Conservation (phyloP, 2,888 invertebrate species). For the Galeruca laticollis region DNA sequence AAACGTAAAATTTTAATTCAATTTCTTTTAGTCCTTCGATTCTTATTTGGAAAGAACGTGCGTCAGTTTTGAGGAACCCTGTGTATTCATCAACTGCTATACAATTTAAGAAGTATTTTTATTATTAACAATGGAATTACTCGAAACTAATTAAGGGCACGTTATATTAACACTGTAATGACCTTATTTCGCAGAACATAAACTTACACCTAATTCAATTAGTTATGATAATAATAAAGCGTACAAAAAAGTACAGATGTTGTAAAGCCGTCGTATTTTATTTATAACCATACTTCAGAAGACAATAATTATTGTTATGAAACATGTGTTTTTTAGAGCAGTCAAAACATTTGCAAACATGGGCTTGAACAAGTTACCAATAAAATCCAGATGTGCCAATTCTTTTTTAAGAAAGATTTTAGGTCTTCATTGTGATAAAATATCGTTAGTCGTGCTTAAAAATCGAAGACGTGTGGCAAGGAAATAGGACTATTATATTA, state of each 20-base stretch:
- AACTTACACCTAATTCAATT: background rate
- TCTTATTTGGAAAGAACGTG: no score
- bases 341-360: slow-evolving; percentile 19
- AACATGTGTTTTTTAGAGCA: slow-evolving; percentile 8
- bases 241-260: background rate
- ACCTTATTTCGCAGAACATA: background rate
- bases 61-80: background rate
- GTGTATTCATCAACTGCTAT: background rate
- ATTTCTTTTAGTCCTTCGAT: no score
- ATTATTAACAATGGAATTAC: background rate
- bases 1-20: no score
- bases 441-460: background rate
- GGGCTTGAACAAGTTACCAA: slow-evolving; percentile 1
- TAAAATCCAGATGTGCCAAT: slow-evolving; percentile 9
- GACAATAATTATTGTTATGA: slow-evolving; percentile 1
- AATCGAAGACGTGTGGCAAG: slow-evolving; percentile 7
- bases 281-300: background rate
- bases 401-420: background rate
- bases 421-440: background rate
- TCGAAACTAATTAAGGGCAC: background rate
- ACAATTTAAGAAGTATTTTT: background rate
- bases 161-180: background rate
- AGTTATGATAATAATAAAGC: background rate
- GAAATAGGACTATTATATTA: background rate
- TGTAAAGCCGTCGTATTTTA: background rate